phyloP scores from a whole-genome alignment of 1,140 invertebrate species.

The Euwallacea fornicatus region DNA sequence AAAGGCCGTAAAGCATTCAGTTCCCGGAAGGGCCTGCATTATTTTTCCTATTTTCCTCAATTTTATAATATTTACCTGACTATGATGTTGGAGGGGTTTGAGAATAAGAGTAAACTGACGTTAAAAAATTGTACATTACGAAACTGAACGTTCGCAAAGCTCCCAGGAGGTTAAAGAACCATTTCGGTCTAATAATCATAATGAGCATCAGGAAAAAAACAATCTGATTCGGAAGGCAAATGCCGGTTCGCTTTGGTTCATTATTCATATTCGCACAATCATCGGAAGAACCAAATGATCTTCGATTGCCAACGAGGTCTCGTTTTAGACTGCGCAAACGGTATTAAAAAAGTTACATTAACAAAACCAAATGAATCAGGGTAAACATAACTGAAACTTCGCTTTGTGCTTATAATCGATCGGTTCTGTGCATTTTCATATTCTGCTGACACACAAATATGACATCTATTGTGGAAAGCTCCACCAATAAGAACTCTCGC shows the following conservation, averaged over 20 bases:
- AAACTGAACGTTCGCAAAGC: too few species aligned
- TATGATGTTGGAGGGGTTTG: too few species aligned
- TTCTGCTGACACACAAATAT: neutral
- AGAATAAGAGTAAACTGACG: too few species aligned
- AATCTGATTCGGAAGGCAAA: slow-evolving; percentile 38
- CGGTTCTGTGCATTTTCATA: neutral
- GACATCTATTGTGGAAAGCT: neutral
- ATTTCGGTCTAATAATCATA: slow-evolving; percentile 17
- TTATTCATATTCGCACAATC: slow-evolving; percentile 50
- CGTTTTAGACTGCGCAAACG: neutral
- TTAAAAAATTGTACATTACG: too few species aligned
- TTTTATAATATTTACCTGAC: too few species aligned
- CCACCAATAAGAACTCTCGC: slow-evolving; percentile 21
- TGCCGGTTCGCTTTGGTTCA: slow-evolving; percentile 46
- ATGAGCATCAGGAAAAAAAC: slow-evolving; percentile 10
- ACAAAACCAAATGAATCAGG: too few species aligned
- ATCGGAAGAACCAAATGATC: slow-evolving; percentile 34
- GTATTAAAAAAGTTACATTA: too few species aligned
- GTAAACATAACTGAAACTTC: too few species aligned
- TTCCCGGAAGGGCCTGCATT: too few species aligned
- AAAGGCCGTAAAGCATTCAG: too few species aligned
- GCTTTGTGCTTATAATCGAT: neutral
- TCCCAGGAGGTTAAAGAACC: slow-evolving; percentile 16
- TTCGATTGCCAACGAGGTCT: slow-evolving; percentile 17
- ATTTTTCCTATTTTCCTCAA: too few species aligned